Conservation (phyloP, 1,140 invertebrate species). For the Drosophila lacteicornis region DNA sequence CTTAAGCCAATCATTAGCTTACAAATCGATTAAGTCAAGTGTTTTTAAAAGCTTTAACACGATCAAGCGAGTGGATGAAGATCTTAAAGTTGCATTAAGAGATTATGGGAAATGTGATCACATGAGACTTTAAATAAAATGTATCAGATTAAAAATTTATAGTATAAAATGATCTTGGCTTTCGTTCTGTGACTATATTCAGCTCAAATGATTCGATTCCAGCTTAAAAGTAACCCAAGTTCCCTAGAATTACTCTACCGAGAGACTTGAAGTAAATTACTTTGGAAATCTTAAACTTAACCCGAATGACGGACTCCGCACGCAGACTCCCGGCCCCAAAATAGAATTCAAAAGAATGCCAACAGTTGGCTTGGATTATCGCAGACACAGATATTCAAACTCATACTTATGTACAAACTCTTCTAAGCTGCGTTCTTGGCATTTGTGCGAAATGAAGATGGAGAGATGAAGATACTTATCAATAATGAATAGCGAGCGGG, state of each 20-base stretch:
- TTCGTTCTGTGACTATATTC: background rate
- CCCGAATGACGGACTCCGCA: conserved; percentile 57
- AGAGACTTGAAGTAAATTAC: conserved; percentile 1
- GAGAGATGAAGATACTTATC: conserved; percentile 53
- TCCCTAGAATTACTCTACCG: background rate
- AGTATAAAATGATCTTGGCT: background rate
- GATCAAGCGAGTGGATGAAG: background rate
- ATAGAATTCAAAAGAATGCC: conserved; percentile 40
- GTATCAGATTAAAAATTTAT: too few species aligned
- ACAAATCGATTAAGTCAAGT: background rate
- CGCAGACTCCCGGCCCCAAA: conserved; percentile 27
- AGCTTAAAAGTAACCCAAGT: background rate
- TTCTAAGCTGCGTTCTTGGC: conserved; percentile 26
- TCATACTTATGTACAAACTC: background rate
- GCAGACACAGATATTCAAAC: conserved; percentile 17
- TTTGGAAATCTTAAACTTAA: conserved; percentile 25
- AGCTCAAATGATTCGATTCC: background rate
- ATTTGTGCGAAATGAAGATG: conserved; percentile 18
- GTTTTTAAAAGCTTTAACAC: background rate
- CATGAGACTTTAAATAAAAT: background rate
- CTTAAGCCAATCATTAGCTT: background rate
- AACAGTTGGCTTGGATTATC: conserved; percentile 51
- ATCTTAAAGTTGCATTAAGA: conserved; percentile 4
- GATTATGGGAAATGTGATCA: background rate
- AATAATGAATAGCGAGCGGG: conserved; percentile 61